Base-by-base conservation (phyloP, 2,113 vertebrate species). In the Sylvia atricapilla region DNA sequence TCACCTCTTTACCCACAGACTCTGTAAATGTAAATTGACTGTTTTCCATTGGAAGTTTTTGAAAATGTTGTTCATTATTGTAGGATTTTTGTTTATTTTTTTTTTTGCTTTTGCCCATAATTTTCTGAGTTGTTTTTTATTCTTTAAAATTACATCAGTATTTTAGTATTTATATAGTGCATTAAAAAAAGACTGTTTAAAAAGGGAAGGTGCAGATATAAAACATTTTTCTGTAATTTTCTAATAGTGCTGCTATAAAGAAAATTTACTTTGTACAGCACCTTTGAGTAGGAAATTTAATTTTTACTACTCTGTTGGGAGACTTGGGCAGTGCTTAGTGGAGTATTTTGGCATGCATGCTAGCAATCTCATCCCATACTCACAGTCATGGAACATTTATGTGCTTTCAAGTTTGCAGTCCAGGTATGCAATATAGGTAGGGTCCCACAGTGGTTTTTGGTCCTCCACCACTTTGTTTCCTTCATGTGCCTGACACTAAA, bases 381-480 rank as follows among this genome's bases (percentile, higher is more conserved):
- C 47, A 78, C 4, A 39, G 33, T 39, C 14, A n/a, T 35, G 25
- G 18, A 70, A 62, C 7, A 47, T 16, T 37, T 72, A 35, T 5
- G 2, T 75, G 5, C 4, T 79, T 91, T 83, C 39, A 44, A 47
- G 30, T 63, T 89, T 75, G 69, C 60, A 70, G 7, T 46, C 24
- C 30, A 63, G 19, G 49, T 5, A 8, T 37, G 10, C 15, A 70
- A 25, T 8, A n/a, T 4, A 35, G 8, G 25, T 46, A 39, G 23
- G 5, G 13, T 75, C 13, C 9, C 13, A 27, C 6, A 55, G 27
- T 5, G 3, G 7, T 46, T 82, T 87, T 55, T 0, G 0, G 2
- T 43, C 15, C 9, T 35, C 10, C 17, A 79, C 9, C 18, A 49
- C 10, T 7, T 72, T 64, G 9, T 75, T 82, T 78, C 43, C 30